Percentiles rank a stretch among this genome's conserved stretches.
phyloP scores from a whole-genome alignment of 1,140 invertebrate species.

The Diorhabda sublineata region DNA sequence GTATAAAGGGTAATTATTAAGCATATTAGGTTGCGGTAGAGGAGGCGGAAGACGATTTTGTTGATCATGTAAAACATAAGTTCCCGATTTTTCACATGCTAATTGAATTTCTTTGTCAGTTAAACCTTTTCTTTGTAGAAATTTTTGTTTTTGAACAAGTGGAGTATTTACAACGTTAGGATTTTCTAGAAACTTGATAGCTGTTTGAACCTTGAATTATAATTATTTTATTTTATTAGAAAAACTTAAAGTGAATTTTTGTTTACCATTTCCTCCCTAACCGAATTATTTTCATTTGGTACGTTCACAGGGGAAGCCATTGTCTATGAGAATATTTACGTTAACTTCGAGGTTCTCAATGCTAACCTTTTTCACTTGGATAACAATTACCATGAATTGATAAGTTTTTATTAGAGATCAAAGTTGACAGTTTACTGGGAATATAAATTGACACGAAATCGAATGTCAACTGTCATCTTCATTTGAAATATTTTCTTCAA shows the following conservation, averaged over 20 bases:
- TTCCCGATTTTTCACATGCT: slow-evolving; percentile 62
- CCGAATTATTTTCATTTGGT: slow-evolving; percentile 5
- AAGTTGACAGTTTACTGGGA: too few species aligned
- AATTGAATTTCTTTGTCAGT: slow-evolving; percentile 72
- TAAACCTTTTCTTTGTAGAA: slow-evolving; percentile 75
- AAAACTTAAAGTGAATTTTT: slow-evolving; percentile 10
- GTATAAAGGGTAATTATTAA: slow-evolving; percentile 14
- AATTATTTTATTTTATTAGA: slow-evolving; percentile 25
- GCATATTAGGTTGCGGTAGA: slow-evolving; percentile 22
- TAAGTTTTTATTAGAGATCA: not conserved
- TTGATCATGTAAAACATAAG: slow-evolving; percentile 43
- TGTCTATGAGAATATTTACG: not conserved
- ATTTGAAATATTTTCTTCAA: too few species aligned
- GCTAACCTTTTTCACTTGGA: not conserved
- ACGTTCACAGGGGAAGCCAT: slow-evolving; percentile 11
- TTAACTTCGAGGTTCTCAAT: not conserved
- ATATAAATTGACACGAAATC: too few species aligned
- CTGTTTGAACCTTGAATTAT: slow-evolving; percentile 70
- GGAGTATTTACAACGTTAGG: slow-evolving; percentile 73
- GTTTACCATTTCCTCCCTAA: slow-evolving; percentile 17
- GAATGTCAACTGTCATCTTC: too few species aligned
- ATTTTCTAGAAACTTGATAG: slow-evolving; percentile 82
- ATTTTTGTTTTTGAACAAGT: slow-evolving; percentile 69
- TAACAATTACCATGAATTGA: not conserved
- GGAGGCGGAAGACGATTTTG: slow-evolving; percentile 26